Base-by-base conservation (phyloP, 1,140 invertebrate genomes). In the Anastatus disparis region DNA sequence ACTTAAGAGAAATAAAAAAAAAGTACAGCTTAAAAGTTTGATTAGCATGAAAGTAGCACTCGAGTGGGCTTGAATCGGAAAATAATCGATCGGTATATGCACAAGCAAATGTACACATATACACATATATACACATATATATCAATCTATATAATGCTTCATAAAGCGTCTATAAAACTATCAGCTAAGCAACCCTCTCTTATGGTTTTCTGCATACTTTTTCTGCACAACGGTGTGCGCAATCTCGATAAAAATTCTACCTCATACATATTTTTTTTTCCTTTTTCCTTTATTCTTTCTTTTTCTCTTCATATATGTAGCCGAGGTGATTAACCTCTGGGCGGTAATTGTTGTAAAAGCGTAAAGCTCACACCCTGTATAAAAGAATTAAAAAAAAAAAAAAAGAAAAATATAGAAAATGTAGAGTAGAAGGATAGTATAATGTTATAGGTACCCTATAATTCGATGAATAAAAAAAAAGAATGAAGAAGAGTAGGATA, bases 21-120 rank as follows among this genome's bases (percentile, higher is more conserved):
- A 35, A 10, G 10, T 35, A 10, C 4, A 35, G 24, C 46, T 29
- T 53, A n/a, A 61, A 69, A 62, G 56, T 52, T 69, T 61, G 56
- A 69, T 69, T 69, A 69, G n/a, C 56, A 27, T 50, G 20, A 42
- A 44, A 55, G 58, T 53, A 42, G 31, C n/a, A 13, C 50, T 35
- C 40, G 24, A 53, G 48, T n/a, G 38, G 17, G 48, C 58, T n/a
- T 42, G 46, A 55, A 62, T 70, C 59, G 59, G 59, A 63, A 70
- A 70, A 70, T 63, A 70, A 63, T 70, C 68, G 68, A 70, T 70
- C 52, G 20, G 26, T n/a, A n/a, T n/a, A n/a, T n/a, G n/a, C n/a
- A n/a, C n/a, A n/a, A n/a, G n/a, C n/a, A n/a, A n/a, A n/a, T n/a
- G n/a, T n/a, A n/a, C n/a, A n/a, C n/a, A n/a, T n/a, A n/a, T n/a